Base-by-base conservation (phyloP, 2,113 vertebrate species). In the Argyrosomus japonicus region DNA sequence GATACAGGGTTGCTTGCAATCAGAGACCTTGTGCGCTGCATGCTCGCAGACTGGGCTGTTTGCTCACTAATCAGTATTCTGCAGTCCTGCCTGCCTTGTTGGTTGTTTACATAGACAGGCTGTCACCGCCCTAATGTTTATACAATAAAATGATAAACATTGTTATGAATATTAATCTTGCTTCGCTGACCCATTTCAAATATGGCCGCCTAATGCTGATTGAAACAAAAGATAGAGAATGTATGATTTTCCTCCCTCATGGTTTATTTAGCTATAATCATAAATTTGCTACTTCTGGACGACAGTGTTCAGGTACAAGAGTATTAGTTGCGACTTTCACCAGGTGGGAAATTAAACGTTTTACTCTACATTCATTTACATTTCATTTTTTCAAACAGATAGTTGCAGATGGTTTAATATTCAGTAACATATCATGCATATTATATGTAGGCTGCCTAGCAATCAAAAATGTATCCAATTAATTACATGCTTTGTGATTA, bases 91-190 rank as follows among this genome's bases (percentile, higher is more conserved):
- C 40, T 79, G 85, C 64, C 43, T 84, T 78, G 79, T 86, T 87
- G 75, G 77, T 85, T 92, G 88, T 92, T 93, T 91, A 91, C 79
- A 88, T 83, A 92, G 91, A 93, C 90, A 83, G 77, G 58, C 78
- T 88, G 90, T 89, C 90, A 87, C 88, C 43, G 63, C 48, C 64
- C 68, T 71, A 75, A 62, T 91, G 89, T 85, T 88, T 86, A 86
- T 51, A 88, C 79, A 84, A 89, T 86, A 73, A 77, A 83, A 88
- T 77, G 82, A 88, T 85, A 84, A 88, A 87, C 86, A 83, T 63
- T 87, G 88, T 89, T 79, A 70, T 89, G 79, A 90, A 90, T 89
- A 87, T 78, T 86, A 84, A 90, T 88, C 68, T 79, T 14, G 51
- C 63, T 79, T 82, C 63, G 60, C 47, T 86, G 72, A 82, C 88